Evolutionary conservation across 2,113 vertebrate genomes (phyloP), one percentile per base, ranked within the genome.

Genomic region (Delphinus delphis): DNA sequence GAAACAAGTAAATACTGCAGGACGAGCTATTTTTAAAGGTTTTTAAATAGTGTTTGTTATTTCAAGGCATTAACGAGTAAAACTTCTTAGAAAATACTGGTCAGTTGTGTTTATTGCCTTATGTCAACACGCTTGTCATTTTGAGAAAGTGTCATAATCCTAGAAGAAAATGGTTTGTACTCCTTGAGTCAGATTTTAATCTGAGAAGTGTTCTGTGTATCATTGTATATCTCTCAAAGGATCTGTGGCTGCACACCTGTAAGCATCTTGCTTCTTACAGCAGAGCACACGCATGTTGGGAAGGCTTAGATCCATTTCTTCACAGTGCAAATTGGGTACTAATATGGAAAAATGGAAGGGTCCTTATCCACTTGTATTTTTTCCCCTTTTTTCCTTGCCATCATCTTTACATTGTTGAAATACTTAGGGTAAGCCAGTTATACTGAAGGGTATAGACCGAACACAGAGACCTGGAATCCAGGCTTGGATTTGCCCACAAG

Each of bases 21-120:
- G 96, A 79, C 47, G 95, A 97, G 98, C 98, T 99, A 99, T 99
- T 99, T 98, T 98, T 98, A 98, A 98, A 93, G 90, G 88, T 87
- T 97, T 98, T 97, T 77, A 98, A 98, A 99, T 98, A 99, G 98
- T 87, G 95, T 98, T 98, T 96, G 98, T 98, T 99, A 98, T 99
- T 99, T 99, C 97, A 94, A 98, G 97, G 60, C 97, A 98, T 97
- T 98, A 97, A 97, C 89, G 84, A 98, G 97, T 96, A 97, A 98
- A 98, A 98, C 97, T 90, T 98, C 94, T 96, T 97, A 97, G 92
- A 97, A 98, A 98, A 98, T 98, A 98, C 41, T 2, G 1, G 92
- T 96, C 92, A 86, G 92, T 98, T 98, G 97, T 98, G 97, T 98
- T 99, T 98, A 98, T 97, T 98, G 97, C 96, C 47, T 94, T 95